These are phyloP conservation scores for Hepsetus odoe DNA, from an alignment of 2,113 vertebrate species.

Conservation along the genomic window DNA sequence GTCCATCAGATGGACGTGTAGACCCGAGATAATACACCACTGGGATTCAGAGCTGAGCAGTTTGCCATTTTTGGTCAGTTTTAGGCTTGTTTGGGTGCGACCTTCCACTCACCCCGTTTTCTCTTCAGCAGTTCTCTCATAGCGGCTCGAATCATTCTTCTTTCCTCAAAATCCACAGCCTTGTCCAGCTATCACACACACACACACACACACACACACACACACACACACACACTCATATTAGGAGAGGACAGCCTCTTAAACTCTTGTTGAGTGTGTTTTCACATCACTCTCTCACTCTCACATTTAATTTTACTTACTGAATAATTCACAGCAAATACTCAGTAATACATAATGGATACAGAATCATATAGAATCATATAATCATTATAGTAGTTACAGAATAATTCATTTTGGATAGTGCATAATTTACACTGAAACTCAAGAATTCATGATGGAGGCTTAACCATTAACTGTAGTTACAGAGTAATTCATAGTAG, in stretches of 20 bases:
- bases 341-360: neutral
- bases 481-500: neutral
- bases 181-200: conserved; percentile 80
- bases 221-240: conserved; percentile 17
- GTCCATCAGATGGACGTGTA: neutral
- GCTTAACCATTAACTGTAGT: no score
- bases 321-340: no score
- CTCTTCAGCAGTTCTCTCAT: conserved; percentile 90
- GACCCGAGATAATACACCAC: neutral
- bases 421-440: no score
- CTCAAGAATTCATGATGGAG: no score
- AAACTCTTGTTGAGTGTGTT: no score
- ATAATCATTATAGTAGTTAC: neutral
- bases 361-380: neutral
- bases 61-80: conserved; percentile 18
- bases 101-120: conserved; percentile 82
- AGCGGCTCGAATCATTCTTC: conserved; percentile 85
- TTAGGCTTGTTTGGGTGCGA: neutral
- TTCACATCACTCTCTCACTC: no score
- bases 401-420: no score
- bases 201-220: neutral
- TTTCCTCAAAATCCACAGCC: conserved; percentile 85
- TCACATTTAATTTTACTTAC: no score
- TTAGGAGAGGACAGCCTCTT: no score
- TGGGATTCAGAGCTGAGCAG: neutral